Conservation (phyloP, 1,140 invertebrate species). For the Trichogramma pretiosum region DNA sequence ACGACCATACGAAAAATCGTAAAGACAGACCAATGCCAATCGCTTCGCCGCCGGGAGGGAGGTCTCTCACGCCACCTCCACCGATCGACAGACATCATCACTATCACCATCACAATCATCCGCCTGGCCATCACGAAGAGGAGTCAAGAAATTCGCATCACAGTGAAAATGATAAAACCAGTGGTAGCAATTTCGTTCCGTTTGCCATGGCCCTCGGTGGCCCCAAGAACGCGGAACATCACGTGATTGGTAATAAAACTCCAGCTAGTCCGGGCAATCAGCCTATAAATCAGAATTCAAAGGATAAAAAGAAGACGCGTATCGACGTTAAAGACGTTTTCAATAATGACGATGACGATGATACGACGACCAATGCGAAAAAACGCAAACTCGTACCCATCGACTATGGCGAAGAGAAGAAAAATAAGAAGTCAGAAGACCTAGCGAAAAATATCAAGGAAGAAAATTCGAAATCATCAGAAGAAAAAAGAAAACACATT, state of each 20-base stretch:
- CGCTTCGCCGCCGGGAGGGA: conserved; percentile 14
- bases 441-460: conserved; percentile 58
- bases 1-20: conserved; percentile 31
- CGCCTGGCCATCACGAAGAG: conserved; percentile 32
- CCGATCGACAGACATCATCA: no score
- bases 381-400: conserved; percentile 78
- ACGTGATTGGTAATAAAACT: conserved; percentile 38
- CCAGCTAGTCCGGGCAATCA: conserved; percentile 35
- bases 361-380: conserved; percentile 56
- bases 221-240: conserved; percentile 27
- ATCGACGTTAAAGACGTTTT: conserved; percentile 83
- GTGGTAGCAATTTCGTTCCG: conserved; percentile 43
- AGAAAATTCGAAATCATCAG: conserved; percentile 65
- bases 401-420: conserved; percentile 58
- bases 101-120: background rate
- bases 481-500: conserved; percentile 93
- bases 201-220: conserved; percentile 41
- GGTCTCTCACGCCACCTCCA: conserved; percentile 10
- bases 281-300: conserved; percentile 29
- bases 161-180: conserved; percentile 42
- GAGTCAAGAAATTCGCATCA: conserved; percentile 42
- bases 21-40: conserved; percentile 24
- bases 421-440: conserved; percentile 45
- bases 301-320: conserved; percentile 57
- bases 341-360: conserved; percentile 82